Percentiles rank a stretch among this genome's conserved stretches.
Conservation (phyloP, 2,113 vertebrate species). For the Mesembrinibis cayennensis region DNA sequence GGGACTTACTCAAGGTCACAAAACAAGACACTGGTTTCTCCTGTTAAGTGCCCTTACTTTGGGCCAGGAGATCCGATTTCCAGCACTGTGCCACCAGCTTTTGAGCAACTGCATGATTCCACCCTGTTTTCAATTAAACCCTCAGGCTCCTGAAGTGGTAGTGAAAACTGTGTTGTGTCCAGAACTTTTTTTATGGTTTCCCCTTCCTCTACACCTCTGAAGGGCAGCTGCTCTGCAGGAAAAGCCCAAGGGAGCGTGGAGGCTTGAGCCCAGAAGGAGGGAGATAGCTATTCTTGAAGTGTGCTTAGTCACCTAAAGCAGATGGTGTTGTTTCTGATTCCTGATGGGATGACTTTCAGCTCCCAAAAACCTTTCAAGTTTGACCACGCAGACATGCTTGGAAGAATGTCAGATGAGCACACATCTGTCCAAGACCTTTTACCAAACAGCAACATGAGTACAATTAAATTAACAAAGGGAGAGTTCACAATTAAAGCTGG, state of each 20-base stretch:
- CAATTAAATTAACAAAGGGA: slow-evolving; percentile 59
- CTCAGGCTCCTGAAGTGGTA: not conserved
- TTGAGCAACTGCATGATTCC: not conserved
- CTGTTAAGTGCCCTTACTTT: not conserved
- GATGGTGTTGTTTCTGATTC: slow-evolving; percentile 54
- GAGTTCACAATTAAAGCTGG: slow-evolving; percentile 26
- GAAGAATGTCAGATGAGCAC: slow-evolving; percentile 57
- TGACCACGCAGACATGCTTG: slow-evolving; percentile 50
- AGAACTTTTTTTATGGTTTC: not conserved
- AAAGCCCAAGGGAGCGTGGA: not conserved
- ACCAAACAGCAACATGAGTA: slow-evolving; percentile 36
- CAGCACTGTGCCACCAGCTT: not conserved
- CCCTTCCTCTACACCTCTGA: slow-evolving; percentile 29
- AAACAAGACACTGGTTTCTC: not conserved
- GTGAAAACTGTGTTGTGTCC: not conserved
- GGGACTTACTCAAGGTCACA: not conserved
- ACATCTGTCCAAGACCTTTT: slow-evolving; percentile 65
- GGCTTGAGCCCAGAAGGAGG: not conserved
- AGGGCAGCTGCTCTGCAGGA: not conserved
- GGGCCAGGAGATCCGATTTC: not conserved
- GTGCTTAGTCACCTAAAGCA: slow-evolving; percentile 51
- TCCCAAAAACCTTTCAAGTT: slow-evolving; percentile 58
- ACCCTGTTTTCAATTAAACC: not conserved
- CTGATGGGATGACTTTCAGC: slow-evolving; percentile 49
- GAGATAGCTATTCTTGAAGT: not conserved